phyloP scores from a whole-genome alignment of 2,113 vertebrate genomes.

The Laticauda laticaudata region DNA sequence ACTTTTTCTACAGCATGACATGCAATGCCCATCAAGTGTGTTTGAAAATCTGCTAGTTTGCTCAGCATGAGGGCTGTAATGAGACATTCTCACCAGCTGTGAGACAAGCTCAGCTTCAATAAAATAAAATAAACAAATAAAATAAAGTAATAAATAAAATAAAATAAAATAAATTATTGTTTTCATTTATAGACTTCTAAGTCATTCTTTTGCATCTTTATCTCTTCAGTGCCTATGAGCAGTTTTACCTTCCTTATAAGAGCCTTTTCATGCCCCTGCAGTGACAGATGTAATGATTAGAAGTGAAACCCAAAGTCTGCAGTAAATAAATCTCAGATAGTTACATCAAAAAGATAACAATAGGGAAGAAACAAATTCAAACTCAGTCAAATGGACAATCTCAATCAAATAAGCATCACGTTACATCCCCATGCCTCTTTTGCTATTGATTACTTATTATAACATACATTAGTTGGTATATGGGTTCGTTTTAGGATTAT shows the following conservation, averaged over 20 bases:
- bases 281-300: slow-evolving; percentile 3
- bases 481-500: background rate
- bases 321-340: background rate
- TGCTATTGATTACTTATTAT: slow-evolving; percentile 29
- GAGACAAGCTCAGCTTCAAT: background rate
- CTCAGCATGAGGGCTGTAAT: background rate
- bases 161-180: background rate
- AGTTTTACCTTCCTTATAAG: background rate
- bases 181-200: background rate
- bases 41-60: slow-evolving; percentile 1
- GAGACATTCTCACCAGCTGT: slow-evolving; percentile 17
- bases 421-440: background rate
- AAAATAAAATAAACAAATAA: background rate
- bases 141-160: background rate
- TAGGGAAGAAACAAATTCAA: slow-evolving; percentile 14
- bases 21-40: background rate
- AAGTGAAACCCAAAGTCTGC: background rate
- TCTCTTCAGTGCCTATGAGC: background rate
- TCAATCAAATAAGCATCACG: slow-evolving; percentile 4
- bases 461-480: background rate
- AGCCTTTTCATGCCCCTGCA: background rate
- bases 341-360: slow-evolving; percentile 18
- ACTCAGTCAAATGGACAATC: background rate
- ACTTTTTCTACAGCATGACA: background rate
- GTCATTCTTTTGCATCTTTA: background rate